These are phyloP conservation scores for Lathamus discolor DNA, from an alignment of 2,113 vertebrate species.

Conservation along the genomic window DNA sequence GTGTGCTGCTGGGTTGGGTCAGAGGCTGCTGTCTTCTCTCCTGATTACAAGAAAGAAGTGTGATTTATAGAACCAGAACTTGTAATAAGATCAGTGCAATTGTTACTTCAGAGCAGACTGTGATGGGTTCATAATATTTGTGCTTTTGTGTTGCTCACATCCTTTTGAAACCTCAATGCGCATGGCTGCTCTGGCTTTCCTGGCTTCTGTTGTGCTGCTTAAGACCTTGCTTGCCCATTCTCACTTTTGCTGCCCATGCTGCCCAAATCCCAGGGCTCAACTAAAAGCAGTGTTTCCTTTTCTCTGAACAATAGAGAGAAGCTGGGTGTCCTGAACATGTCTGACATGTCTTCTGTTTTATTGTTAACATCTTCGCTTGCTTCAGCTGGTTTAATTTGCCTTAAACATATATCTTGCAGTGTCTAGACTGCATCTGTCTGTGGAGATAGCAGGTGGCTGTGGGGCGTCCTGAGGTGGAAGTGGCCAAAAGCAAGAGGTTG, in stretches of 20 bases:
- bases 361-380: neutral
- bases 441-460: neutral
- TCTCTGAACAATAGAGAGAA: neutral
- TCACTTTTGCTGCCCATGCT: neutral
- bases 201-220: neutral
- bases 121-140: neutral
- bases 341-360: neutral
- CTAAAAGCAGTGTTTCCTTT: neutral
- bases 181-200: neutral
- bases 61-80: neutral
- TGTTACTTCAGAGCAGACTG: neutral
- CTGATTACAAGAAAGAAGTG: neutral
- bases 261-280: neutral
- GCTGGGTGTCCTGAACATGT: neutral
- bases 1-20: neutral
- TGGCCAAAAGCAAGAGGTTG: neutral
- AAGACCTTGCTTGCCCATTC: neutral
- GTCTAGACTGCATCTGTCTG: neutral
- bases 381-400: conserved; percentile 4
- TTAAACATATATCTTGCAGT: neutral
- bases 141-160: neutral
- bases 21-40: neutral
- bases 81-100: neutral
- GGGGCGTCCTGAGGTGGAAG: neutral
- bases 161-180: neutral